Base-by-base conservation (phyloP, 2,113 vertebrate genomes). In the Natator depressus region DNA sequence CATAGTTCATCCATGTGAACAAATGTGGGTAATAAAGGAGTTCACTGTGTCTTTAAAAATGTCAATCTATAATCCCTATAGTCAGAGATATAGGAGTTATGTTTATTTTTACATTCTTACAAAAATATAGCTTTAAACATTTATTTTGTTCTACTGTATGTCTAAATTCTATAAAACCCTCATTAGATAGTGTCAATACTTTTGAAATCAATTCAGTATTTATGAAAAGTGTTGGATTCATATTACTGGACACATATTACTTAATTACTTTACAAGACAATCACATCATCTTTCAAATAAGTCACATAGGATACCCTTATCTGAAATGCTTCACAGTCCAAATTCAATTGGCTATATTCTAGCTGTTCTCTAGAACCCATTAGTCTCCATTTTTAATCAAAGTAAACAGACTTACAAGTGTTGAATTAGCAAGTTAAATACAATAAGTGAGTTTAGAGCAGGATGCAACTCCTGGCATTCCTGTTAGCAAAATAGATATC, bases 401-500 rank as follows among this genome's bases (percentile, higher is more conserved):
- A 88, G 49, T 79, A 84, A 62, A 62, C 29, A 84, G 90, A 80
- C 19, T 50, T 59, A 50, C 3, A 78, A 57, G 62, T 27, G 62
- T 1, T 49, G 16, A 57, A 46, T n/a, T 62, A 93, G 25, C 53
- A 90, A 85, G 31, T 72, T 82, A 84, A 80, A 93, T 59, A 76
- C 14, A 88, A 82, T 31, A 94, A 85, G 6, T 53, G 72, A 50
- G 22, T 29, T 91, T 46, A 72, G 78, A 89, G 57, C 69, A 94
- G 84, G 95, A 95, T 94, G 47, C 10, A 94, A 84, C 10, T 53
- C 2, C 51, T 80, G 19, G 17, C 91, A 83, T 83, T 94, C 57
- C 25, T 69, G 11, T 78, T 42, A 91, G 54, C 22, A 90, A 82
- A 83, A 22, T 78, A 91, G 83, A 84, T 51, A 88, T 27, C n/a